phyloP scores from a whole-genome alignment of 1,140 invertebrate species.

The Pogonognathellus flavescens region DNA sequence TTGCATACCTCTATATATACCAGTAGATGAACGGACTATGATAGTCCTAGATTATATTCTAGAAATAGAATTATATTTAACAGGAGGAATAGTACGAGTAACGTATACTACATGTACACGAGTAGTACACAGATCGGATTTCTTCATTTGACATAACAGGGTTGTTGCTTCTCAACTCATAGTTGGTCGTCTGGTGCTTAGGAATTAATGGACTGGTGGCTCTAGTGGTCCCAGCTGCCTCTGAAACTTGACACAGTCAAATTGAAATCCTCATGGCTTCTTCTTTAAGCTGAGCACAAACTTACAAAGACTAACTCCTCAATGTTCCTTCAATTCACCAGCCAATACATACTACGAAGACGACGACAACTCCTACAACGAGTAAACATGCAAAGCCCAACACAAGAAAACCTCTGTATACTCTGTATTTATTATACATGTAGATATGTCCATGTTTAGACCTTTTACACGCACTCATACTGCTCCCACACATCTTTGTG shows the following conservation, averaged over 20 bases:
- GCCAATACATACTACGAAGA: neutral
- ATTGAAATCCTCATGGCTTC: conserved; percentile 48
- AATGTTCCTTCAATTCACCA: conserved; percentile 26
- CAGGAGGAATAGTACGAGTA: too few relatives aligned
- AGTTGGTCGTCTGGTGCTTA: conserved; percentile 37
- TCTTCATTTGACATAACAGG: conserved; percentile 35
- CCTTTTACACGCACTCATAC: too few relatives aligned
- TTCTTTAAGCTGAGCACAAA: conserved; percentile 15
- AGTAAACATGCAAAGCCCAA: neutral
- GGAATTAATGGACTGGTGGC: conserved; percentile 47
- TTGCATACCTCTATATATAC: too few relatives aligned
- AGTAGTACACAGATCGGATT: conserved; percentile 22
- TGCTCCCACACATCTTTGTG: too few relatives aligned
- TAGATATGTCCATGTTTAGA: too few relatives aligned
- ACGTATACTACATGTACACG: neutral
- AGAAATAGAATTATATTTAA: too few relatives aligned
- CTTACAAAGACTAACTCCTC: neutral
- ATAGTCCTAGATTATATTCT: too few relatives aligned
- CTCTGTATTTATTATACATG: too few relatives aligned
- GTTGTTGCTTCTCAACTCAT: conserved; percentile 14
- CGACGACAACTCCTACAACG: neutral
- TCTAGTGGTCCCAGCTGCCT: conserved; percentile 48
- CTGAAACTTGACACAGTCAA: conserved; percentile 48
- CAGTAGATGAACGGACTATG: too few relatives aligned
- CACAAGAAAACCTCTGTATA: too few relatives aligned